Base-by-base conservation (phyloP, 2,797 vertebrate genomes). In the Neomorphus geoffroyi region DNA sequence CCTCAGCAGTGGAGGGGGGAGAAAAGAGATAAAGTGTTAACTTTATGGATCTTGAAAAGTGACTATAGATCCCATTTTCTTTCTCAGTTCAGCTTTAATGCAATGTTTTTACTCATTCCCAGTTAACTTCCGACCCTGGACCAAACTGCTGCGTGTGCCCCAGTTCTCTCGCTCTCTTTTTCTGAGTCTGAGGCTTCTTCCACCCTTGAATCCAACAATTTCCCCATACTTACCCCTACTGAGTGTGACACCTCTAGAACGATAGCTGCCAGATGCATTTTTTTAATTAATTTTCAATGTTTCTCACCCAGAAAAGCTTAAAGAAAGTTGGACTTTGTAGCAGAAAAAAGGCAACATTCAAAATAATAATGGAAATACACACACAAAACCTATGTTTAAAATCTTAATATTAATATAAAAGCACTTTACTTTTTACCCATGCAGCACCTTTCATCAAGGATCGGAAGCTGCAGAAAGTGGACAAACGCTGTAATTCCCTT, bases 71-170 rank as follows among this genome's bases (percentile, higher is more conserved):
- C 17, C 6, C 18, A 1, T 50, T 51, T 7, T 17, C 26, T 67
- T 64, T 46, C 30, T 24, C 26, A 32, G 18, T 13, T 77, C 43
- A 78, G 73, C 53, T 57, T 48, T 57, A 39, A 45, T 71, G 35
- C 69, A 50, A 3, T 12, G 7, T 24, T 74, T 80, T 56, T 33
- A 11, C 14, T 71, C 16, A 6, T 78, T 17, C 56, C 62, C 33
- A 15, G 13, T 60, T 10, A 83, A 33, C 6, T 30, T 13, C 4
- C 53, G 72, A 23, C 32, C 58, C 50, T 0, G 0, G 58, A 33
- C 11, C 30, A 75, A 67, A 32, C 8, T 0, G 0, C 27, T 5
- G 15, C 2, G 4, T 5, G 19, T 4, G 4, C 27, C 30, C 18
- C 8, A 7, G 50, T 74, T 81, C 58, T 86, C 77, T 83, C 22